A percentile compares a stretch with the other conserved stretches of the same genome.
Conservation (phyloP, 64 coral and sea anemone genomes). For the Actinia equina region DNA sequence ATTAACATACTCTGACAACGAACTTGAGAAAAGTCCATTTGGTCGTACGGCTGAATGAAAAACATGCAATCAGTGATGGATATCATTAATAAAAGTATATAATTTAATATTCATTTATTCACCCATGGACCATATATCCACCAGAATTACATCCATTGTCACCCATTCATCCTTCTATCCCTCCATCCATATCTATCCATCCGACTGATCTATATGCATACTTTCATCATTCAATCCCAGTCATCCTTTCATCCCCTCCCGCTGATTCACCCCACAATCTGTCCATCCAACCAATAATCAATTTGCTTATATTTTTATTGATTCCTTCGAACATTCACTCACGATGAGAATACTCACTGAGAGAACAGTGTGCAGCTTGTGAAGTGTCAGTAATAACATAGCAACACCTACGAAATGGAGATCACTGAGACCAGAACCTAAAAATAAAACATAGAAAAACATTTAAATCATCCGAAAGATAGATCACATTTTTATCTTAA, state of each 20-base stretch:
- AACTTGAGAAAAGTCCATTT: conserved; percentile 90
- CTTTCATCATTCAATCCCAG: neutral
- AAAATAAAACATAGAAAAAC: neutral
- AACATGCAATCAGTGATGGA: neutral
- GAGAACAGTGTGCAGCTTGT: conserved; percentile 60
- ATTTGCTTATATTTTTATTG: neutral
- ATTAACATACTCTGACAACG: conserved; percentile 93
- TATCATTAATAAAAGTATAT: too few relatives aligned
- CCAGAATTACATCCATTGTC: too few relatives aligned
- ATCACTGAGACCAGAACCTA: conserved; percentile 52
- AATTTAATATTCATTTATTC: too few relatives aligned
- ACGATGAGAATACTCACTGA: conserved; percentile 20
- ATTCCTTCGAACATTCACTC: too few relatives aligned
- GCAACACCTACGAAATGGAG: conserved; percentile 70
- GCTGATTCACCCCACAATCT: too few relatives aligned
- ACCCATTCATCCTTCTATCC: too few relatives aligned
- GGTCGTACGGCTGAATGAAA: conserved; percentile 79
- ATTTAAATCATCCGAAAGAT: neutral
- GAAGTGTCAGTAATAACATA: conserved; percentile 42
- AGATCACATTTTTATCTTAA: too few relatives aligned
- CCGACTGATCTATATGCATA: too few relatives aligned
- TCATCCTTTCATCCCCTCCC: neutral
- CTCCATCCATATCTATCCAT: too few relatives aligned
- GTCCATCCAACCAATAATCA: too few relatives aligned
- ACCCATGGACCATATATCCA: too few relatives aligned